Percentiles rank a stretch among this genome's conserved stretches.
These are phyloP conservation scores for Danaus plexippus DNA, from an alignment of 1,140 invertebrate genomes.

Conservation along the genomic window DNA sequence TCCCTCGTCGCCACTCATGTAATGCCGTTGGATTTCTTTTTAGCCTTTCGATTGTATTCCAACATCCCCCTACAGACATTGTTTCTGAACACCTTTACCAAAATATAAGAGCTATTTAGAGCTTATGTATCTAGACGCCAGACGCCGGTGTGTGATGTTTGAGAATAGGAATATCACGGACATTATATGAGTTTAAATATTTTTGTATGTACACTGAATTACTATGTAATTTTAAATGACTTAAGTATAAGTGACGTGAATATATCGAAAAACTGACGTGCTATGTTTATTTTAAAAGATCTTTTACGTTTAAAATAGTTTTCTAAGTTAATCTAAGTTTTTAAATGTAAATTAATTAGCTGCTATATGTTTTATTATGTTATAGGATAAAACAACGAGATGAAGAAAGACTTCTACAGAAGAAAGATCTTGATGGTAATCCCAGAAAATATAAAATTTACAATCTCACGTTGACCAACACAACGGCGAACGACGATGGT, in stretches of 20 bases:
- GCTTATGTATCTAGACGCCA: not conserved
- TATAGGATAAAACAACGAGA: slow-evolving; percentile 37
- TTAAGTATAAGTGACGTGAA: no score
- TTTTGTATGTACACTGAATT: no score
- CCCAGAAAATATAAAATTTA: slow-evolving; percentile 34
- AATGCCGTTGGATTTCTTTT: slow-evolving; percentile 19
- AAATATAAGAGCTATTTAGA: slow-evolving; percentile 1
- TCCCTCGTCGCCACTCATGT: slow-evolving; percentile 16
- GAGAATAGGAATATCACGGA: no score
- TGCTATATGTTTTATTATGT: not conserved
- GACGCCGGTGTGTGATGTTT: no score
- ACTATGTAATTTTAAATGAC: no score
- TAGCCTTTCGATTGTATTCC: slow-evolving; percentile 18
- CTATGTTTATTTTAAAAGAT: no score
- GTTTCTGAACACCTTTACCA: slow-evolving; percentile 7
- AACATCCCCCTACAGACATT: slow-evolving; percentile 17
- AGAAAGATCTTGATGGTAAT: slow-evolving; percentile 42
- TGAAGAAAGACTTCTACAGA: slow-evolving; percentile 24
- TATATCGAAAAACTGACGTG: not conserved
- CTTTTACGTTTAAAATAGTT: no score
- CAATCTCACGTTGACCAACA: slow-evolving; percentile 66
- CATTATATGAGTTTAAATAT: no score
- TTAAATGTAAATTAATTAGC: no score
- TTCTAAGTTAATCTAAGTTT: no score
- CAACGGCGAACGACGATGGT: slow-evolving; percentile 69